Percentiles rank a stretch among this genome's conserved stretches.
These are phyloP conservation scores for Morpho achilles DNA, from an alignment of 2,888 invertebrate species.

Conservation along the genomic window DNA sequence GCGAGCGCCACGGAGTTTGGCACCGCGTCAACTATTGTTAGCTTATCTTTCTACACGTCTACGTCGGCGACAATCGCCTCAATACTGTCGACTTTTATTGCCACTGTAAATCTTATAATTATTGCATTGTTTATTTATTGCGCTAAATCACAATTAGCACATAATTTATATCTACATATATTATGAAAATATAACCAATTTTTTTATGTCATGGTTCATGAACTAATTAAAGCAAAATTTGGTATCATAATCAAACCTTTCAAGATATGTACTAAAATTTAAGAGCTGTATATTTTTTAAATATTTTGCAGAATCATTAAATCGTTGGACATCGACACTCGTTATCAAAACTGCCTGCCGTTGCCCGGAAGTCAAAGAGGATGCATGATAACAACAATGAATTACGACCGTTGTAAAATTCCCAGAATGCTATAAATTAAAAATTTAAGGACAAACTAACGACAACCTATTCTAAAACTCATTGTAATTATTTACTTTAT, in stretches of 20 bases:
- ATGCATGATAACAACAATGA: conserved; percentile 65
- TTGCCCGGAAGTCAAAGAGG: conserved; percentile 62
- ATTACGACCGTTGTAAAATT: conserved; percentile 54
- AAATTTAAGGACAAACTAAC: background rate
- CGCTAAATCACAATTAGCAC: background rate
- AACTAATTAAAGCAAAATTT: too few relatives aligned
- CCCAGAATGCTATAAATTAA: conserved; percentile 31
- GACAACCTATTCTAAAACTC: too few relatives aligned
- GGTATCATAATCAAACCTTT: too few relatives aligned
- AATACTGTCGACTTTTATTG: conserved; percentile 18
- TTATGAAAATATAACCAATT: too few relatives aligned
- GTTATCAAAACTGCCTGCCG: conserved; percentile 55
- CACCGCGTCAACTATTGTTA: conserved; percentile 67
- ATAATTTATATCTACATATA: too few relatives aligned
- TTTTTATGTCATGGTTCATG: too few relatives aligned
- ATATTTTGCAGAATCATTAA: background rate
- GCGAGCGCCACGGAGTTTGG: conserved; percentile 65
- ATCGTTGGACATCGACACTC: conserved; percentile 32
- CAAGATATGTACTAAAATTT: too few relatives aligned
- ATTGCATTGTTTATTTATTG: conserved; percentile 20
- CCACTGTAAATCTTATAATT: conserved; percentile 10
- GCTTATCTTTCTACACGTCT: conserved; percentile 63
- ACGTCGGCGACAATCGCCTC: conserved; percentile 39
- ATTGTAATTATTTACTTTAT: too few relatives aligned
- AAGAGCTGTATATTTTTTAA: too few relatives aligned